Conservation (phyloP, 1,140 invertebrate species). For the Drosophila littoralis region DNA sequence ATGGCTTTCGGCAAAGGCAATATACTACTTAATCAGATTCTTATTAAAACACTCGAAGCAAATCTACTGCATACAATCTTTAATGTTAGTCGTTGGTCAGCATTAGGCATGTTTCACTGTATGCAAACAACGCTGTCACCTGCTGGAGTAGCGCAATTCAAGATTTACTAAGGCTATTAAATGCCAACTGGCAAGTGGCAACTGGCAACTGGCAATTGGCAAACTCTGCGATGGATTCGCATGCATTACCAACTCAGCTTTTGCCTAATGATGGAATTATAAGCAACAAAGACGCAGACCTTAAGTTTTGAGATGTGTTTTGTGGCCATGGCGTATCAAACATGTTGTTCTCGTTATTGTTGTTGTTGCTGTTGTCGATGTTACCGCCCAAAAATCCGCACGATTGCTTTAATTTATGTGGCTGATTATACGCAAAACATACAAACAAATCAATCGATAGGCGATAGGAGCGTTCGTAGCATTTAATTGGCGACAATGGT, state of each 20-base stretch:
- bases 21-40: too few species aligned
- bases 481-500: slow-evolving; percentile 69
- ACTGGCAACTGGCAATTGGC: slow-evolving; percentile 32
- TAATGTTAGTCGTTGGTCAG: not conserved
- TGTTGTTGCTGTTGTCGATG: slow-evolving; percentile 10
- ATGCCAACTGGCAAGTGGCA: slow-evolving; percentile 27
- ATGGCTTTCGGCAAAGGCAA: too few species aligned
- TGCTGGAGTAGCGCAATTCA: slow-evolving; percentile 18
- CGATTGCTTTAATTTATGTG: slow-evolving; percentile 67
- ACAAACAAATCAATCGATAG: slow-evolving; percentile 72
- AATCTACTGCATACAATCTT: not conserved
- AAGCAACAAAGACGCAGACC: slow-evolving; percentile 27
- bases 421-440: slow-evolving; percentile 59
- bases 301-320: slow-evolving; percentile 9
- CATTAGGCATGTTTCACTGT: not conserved
- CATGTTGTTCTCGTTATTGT: slow-evolving; percentile 4
- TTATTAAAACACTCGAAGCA: too few species aligned
- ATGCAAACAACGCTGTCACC: slow-evolving; percentile 34
- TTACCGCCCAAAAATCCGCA: slow-evolving; percentile 54
- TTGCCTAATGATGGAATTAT: slow-evolving; percentile 67
- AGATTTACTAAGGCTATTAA: slow-evolving; percentile 61
- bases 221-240: slow-evolving; percentile 32
- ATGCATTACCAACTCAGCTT: slow-evolving; percentile 28
- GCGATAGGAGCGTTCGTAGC: slow-evolving; percentile 46
- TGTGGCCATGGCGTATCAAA: slow-evolving; percentile 18